A percentile compares a stretch with the other conserved stretches of the same genome.
These are phyloP conservation scores for Drosophila mulleri DNA, from an alignment of 2,888 invertebrate species.

Conservation along the genomic window DNA sequence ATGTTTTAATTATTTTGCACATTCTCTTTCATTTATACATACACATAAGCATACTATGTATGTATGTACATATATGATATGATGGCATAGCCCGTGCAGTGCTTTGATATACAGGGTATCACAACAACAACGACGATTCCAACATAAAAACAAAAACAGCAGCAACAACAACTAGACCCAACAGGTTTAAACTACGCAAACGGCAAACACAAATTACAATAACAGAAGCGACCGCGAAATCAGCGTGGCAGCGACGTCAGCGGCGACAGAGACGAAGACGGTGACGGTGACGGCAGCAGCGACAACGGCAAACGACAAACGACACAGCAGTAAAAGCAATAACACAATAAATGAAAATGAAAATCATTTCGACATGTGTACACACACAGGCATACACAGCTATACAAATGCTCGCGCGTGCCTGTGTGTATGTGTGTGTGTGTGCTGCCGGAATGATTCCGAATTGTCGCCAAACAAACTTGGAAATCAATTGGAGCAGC, in stretches of 20 bases:
- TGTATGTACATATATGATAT: background rate
- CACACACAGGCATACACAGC: slow-evolving; percentile 25
- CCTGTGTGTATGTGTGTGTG: background rate
- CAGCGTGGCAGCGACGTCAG: slow-evolving; percentile 24
- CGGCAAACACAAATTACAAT: slow-evolving; percentile 66
- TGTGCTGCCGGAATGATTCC: slow-evolving; percentile 42
- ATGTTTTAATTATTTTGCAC: background rate
- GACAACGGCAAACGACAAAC: slow-evolving; percentile 6
- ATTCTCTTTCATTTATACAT: background rate
- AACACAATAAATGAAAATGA: slow-evolving; percentile 60
- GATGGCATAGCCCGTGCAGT: background rate
- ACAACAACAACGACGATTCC: slow-evolving; percentile 29
- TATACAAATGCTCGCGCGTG: background rate
- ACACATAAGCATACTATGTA: background rate
- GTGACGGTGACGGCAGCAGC: slow-evolving; percentile 2
- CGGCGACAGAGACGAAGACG: slow-evolving; percentile 1
- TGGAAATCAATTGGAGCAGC: slow-evolving; percentile 72
- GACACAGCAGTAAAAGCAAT: slow-evolving; percentile 50
- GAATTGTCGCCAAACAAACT: slow-evolving; percentile 66
- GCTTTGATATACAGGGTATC: slow-evolving; percentile 5
- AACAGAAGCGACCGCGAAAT: slow-evolving; percentile 63
- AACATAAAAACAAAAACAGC: slow-evolving; percentile 19
- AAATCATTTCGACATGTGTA: slow-evolving; percentile 60
- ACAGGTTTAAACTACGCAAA: slow-evolving; percentile 72
- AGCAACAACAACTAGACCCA: slow-evolving; percentile 41